Percentiles rank a stretch among this genome's conserved stretches.
These are phyloP conservation scores for Tinamus guttatus DNA, from an alignment of 2,113 vertebrate species.

Conservation along the genomic window DNA sequence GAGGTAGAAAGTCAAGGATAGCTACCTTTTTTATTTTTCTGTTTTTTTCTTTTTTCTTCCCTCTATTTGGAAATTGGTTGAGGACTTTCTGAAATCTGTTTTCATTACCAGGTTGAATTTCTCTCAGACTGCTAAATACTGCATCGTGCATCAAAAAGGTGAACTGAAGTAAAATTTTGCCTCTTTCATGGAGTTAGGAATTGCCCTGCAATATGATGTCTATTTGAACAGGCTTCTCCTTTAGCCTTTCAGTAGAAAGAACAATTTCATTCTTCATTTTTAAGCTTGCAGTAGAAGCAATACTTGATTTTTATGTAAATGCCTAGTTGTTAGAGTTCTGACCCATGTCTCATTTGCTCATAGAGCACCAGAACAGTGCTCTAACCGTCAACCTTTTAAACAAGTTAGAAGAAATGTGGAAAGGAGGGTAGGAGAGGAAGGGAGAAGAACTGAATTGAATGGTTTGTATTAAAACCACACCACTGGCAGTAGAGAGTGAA, in stretches of 20 bases:
- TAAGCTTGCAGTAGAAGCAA: not conserved
- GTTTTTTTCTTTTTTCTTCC: not conserved
- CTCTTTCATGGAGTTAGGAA: not conserved
- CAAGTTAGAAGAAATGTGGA: not conserved
- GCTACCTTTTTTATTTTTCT: not conserved
- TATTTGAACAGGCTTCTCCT: not conserved
- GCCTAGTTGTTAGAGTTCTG: not conserved
- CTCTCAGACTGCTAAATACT: not conserved
- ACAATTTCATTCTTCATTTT: not conserved
- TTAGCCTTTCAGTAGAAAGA: not conserved
- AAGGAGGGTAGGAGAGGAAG: not conserved
- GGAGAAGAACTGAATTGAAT: not conserved
- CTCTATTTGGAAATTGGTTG: not conserved
- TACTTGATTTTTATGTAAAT: not conserved
- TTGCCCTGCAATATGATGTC: not conserved
- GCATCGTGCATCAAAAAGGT: not conserved
- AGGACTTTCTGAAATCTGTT: not conserved
- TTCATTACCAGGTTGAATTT: not conserved
- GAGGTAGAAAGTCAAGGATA: not conserved
- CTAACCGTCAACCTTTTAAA: not conserved
- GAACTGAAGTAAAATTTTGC: not conserved
- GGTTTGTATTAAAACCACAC: not conserved
- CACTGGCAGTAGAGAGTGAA: not conserved
- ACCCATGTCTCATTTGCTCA: not conserved
- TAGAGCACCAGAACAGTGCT: fast-evolving